phyloP scores from a whole-genome alignment of 2,888 invertebrate species.

The Hylaea fasciaria region DNA sequence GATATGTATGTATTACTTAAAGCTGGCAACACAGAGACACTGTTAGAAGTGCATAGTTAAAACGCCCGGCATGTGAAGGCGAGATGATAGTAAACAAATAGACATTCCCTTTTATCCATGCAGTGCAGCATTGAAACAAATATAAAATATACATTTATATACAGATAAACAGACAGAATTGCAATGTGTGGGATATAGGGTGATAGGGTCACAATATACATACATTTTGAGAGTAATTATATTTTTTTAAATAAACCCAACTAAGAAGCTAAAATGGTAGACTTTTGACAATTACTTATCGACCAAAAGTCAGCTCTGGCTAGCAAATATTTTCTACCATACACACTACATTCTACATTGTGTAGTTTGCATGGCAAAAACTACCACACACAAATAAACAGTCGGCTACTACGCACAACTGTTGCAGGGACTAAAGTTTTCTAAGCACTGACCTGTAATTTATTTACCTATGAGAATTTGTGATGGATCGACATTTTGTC shows the following conservation, averaged over 20 bases:
- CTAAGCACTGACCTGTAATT: too few relatives aligned
- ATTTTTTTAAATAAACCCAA: not conserved
- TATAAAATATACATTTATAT: constrained; percentile 45
- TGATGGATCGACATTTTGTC: too few relatives aligned
- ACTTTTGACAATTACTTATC: too few relatives aligned
- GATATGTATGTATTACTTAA: constrained; percentile 1
- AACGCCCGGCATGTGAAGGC: constrained; percentile 4
- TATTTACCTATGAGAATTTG: too few relatives aligned
- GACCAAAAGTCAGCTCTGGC: too few relatives aligned
- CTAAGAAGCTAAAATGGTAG: not conserved
- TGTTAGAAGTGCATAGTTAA: constrained; percentile 14
- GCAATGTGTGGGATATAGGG: constrained; percentile 19
- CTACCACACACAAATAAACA: too few relatives aligned
- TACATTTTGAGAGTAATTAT: not conserved
- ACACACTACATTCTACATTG: too few relatives aligned
- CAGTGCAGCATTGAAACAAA: constrained; percentile 74
- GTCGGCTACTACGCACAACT: too few relatives aligned
- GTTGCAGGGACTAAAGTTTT: too few relatives aligned
- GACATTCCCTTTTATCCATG: constrained; percentile 81
- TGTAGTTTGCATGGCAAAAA: too few relatives aligned
- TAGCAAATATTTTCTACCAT: too few relatives aligned
- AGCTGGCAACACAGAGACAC: constrained; percentile 13
- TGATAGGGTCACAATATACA: not conserved
- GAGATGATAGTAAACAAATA: constrained; percentile 45
- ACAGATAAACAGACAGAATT: constrained; percentile 43